These are phyloP conservation scores for Hypercompe scribonia DNA, from an alignment of 2,888 invertebrate genomes.

Conservation along the genomic window DNA sequence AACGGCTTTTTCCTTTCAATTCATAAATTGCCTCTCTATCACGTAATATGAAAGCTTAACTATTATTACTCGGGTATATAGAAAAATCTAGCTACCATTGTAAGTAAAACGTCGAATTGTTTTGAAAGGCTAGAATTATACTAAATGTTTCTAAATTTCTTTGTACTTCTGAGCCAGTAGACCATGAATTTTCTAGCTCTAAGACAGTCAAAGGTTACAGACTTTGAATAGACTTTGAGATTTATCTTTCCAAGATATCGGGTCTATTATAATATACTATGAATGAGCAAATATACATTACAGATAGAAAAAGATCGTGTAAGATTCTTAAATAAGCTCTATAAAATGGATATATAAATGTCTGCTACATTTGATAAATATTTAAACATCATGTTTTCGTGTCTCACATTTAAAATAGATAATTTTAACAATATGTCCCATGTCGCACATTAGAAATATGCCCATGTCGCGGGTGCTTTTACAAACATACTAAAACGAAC, in stretches of 20 bases:
- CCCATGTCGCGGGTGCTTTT: no score
- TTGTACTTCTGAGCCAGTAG: not conserved
- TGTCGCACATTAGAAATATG: no score
- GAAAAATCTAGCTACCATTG: no score
- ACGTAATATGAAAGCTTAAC: not conserved
- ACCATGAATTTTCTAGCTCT: not conserved
- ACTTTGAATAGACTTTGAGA: not conserved
- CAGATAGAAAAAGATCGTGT: no score
- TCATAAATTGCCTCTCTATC: no score
- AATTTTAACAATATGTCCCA: no score
- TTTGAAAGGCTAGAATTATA: not conserved
- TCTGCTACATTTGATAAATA: no score
- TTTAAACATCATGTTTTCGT: no score
- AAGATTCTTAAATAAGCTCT: not conserved
- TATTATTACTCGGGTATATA: not conserved
- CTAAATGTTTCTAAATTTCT: not conserved
- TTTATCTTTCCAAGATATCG: not conserved
- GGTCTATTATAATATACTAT: not conserved
- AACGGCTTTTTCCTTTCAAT: no score
- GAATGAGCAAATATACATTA: not conserved
- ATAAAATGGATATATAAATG: not conserved
- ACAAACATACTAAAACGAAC: no score
- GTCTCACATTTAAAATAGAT: no score
- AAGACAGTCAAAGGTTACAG: not conserved
- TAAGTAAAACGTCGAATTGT: not conserved